phyloP scores from a whole-genome alignment of 53 echinoderm and acorn worm species.

The Echinarachnius parma region DNA sequence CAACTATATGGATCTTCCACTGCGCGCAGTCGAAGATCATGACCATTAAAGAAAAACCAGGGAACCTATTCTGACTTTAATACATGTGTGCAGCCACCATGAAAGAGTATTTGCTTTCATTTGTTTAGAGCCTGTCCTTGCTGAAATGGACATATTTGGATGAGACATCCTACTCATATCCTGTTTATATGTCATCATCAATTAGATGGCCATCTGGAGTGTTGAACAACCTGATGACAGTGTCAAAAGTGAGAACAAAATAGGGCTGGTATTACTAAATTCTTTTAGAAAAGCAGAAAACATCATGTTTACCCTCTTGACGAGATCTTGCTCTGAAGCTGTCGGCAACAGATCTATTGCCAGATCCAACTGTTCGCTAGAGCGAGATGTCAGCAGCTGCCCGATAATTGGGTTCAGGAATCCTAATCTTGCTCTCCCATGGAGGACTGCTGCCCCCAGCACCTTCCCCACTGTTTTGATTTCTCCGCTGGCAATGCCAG shows the following conservation, averaged over 20 bases:
- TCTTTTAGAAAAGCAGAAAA: too few species aligned
- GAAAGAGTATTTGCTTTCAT: not conserved
- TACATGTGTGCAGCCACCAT: not conserved
- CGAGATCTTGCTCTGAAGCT: not conserved
- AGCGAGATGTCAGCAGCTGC: not conserved
- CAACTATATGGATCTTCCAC: too few species aligned
- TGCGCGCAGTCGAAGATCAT: too few species aligned
- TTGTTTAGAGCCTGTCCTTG: not conserved
- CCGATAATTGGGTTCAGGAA: not conserved
- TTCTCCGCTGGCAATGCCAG: not conserved
- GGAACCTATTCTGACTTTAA: not conserved
- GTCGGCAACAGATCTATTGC: not conserved
- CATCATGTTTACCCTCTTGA: not conserved
- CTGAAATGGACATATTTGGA: not conserved
- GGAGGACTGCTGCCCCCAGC: not conserved
- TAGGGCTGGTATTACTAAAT: too few species aligned
- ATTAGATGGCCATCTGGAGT: not conserved
- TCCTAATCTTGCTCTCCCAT: not conserved
- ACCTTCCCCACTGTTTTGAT: not conserved
- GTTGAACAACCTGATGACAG: not conserved
- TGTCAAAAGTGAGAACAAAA: too few species aligned
- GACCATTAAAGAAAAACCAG: too few species aligned
- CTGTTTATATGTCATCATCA: not conserved
- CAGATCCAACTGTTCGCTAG: not conserved
- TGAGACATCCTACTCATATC: not conserved